Percentiles rank a stretch among this genome's conserved stretches.
phyloP scores from a whole-genome alignment of 2,888 invertebrate species.

The Carabus problematicus region DNA sequence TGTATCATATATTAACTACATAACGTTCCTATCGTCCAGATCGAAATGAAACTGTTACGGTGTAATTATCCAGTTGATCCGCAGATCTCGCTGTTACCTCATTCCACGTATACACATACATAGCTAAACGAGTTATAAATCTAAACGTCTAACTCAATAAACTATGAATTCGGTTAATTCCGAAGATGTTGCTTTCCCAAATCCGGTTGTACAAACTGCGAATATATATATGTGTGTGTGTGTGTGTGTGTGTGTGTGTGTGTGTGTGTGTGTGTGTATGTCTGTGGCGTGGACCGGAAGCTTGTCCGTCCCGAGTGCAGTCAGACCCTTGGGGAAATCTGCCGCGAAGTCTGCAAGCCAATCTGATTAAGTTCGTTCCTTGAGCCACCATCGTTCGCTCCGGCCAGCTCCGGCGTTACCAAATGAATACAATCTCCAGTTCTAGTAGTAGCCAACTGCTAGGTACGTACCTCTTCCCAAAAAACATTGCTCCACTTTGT shows the following conservation, averaged over 20 bases:
- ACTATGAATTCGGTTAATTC: constrained; percentile 17
- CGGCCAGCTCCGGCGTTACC: constrained; percentile 15
- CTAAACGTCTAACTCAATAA: constrained; percentile 13
- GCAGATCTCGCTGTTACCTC: too few species aligned
- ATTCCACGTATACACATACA: neutral
- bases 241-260: too few species aligned
- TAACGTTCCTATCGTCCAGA: too few species aligned
- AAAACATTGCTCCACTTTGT: too few species aligned
- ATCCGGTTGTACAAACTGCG: neutral
- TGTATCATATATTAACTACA: too few species aligned
- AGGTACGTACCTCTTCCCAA: too few species aligned
- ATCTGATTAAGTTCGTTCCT: constrained; percentile 34
- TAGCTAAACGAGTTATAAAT: constrained; percentile 7
- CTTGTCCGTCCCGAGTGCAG: neutral
- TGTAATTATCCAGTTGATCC: too few species aligned
- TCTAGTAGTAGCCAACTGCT: neutral
- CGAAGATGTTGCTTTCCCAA: constrained; percentile 2
- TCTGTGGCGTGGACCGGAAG: too few species aligned
- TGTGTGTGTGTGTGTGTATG: too few species aligned
- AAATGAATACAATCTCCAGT: constrained; percentile 15
- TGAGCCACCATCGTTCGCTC: constrained; percentile 12
- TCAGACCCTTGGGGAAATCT: constrained; percentile 32
- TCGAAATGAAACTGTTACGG: too few species aligned
- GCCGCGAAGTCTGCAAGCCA: constrained; percentile 26
- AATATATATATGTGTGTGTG: too few species aligned